Base-by-base conservation (phyloP, 30 jellyfish, hydroid and myxozoan species). In the Turritopsis dohrnii region DNA sequence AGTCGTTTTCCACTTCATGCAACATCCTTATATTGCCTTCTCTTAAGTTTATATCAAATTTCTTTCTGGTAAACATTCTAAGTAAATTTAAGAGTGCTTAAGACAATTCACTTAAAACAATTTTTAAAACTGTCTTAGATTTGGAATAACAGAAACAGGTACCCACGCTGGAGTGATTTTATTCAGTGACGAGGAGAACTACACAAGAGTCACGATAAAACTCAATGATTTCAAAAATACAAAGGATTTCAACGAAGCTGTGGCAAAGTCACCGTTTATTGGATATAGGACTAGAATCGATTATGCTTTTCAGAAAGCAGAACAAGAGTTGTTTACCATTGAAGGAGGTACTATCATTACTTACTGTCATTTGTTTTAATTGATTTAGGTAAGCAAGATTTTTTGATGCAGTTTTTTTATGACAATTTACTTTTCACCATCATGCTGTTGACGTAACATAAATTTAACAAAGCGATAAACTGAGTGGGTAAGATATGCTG, bases 281-380 rank as follows among this genome's bases (percentile, higher is more conserved):
- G 76, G 76, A 3, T 66, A 66, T 17, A 22, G 76, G 76, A 66
- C 76, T 4, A 66, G 76, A 66, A 66, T 66, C 9, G 76, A 66
- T 66, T 66, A n/a, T 8, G 76, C 76, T 66, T 66, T 66, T 17
- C 28, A 66, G 29, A 22, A 25, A 17, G 29, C 76, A 17, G 9
- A 66, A 22, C 76, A 66, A 17, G 76, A 66, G 17, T 17, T 66
- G 17, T 66, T 66, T 25, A 66, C 76, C 17, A 17, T 8, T 8
- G 17, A 66, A 66, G 76, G 76, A 66, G 76, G 76, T 66, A 41
- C 60, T n/a, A n/a, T n/a, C n/a, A n/a, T n/a, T n/a, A n/a, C n/a
- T n/a, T n/a, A n/a, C n/a, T n/a, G n/a, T n/a, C n/a, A n/a, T n/a
- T n/a, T n/a, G n/a, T n/a, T n/a, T n/a, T n/a, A n/a, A n/a, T n/a